Evolutionary conservation across 2,888 invertebrate species (phyloP).

Genomic region (Euphydryas editha): DNA sequence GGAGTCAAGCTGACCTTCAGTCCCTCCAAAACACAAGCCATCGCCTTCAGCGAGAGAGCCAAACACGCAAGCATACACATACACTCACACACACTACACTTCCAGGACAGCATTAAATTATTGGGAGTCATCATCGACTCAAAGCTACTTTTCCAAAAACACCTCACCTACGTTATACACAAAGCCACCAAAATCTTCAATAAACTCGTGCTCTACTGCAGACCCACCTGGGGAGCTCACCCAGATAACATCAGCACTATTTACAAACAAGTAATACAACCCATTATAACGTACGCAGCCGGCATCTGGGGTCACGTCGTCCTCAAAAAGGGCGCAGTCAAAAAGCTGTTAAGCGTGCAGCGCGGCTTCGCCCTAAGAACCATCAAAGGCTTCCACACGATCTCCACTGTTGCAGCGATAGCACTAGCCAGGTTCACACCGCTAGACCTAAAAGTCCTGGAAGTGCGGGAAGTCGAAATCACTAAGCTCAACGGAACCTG

Average conservation of each 20-base stretch:
- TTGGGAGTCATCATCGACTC: constrained; percentile 31
- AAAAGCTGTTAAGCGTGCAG: no score
- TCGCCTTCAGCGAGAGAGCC: no score
- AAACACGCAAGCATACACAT: neutral
- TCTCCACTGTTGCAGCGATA: no score
- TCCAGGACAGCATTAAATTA: constrained; percentile 19
- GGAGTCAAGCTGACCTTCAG: no score
- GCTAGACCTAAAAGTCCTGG: no score
- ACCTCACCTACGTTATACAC: constrained; percentile 9
- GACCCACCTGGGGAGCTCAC: constrained; percentile 40
- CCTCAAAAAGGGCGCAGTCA: no score
- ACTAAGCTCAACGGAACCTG: no score
- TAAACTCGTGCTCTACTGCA: constrained; percentile 23
- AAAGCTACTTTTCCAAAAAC: constrained; percentile 21
- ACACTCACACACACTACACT: neutral
- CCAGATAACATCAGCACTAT: constrained; percentile 33
- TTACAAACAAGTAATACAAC: constrained; percentile 39
- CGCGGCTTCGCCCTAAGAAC: no score
- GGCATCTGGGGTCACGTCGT: constrained; percentile 31
- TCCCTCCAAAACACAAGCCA: no score
- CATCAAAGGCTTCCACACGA: no score
- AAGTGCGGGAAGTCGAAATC: no score
- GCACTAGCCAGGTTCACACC: no score
- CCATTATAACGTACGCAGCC: constrained; percentile 38
- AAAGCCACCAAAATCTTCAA: constrained; percentile 27